Evolutionary conservation across 2,113 vertebrate species (phyloP), one percentile per base, ranked within the genome.

Genomic region (Procavia capensis): DNA sequence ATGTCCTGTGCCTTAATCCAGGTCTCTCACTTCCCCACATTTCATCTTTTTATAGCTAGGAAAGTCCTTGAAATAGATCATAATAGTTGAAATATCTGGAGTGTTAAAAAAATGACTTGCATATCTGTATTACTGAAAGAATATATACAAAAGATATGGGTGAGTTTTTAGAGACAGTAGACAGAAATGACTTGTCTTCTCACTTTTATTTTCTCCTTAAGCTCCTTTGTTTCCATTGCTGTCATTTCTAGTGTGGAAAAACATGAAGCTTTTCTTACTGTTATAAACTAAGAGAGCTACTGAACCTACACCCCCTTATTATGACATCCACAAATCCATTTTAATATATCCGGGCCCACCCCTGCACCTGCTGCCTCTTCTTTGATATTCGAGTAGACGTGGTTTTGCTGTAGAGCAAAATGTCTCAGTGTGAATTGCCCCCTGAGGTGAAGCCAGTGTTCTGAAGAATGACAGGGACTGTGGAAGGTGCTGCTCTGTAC

Each of bases 31-130:
- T 94, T 70, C n/a, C 94, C 45, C 54, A n/a, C 50, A 63, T 11
- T 85, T 97, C 78, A 94, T 96, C 96, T 93, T 92, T 95, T 92
- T 22, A 92, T 31, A 34, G 63, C 96, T 75, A 61, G 89, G 31
- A 91, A 95, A 96, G 17, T 97, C 89, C 95, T 97, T 72, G 31
- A 97, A 97, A 96, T 25, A 97, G 80, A 96, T 92, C 94, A 97
- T 97, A 96, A 95, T 6, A 95, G 45, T 31, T 39, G 20, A 96
- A 98, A 93, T 92, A 97, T 96, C 97, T 95, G 45, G n/a, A 39
- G 57, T 27, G 17, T 43, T 43, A 29, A 3, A 25, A 72, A n/a
- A 83, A 47, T 14, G 70, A 39, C 31, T 93, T 59, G 39, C 88
- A 91, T 95, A 94, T 92, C 34, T 66, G 29, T 90, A 96, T 92